Base-by-base conservation (phyloP, 2,113 vertebrate genomes). In the Vulpes ferrilata region DNA sequence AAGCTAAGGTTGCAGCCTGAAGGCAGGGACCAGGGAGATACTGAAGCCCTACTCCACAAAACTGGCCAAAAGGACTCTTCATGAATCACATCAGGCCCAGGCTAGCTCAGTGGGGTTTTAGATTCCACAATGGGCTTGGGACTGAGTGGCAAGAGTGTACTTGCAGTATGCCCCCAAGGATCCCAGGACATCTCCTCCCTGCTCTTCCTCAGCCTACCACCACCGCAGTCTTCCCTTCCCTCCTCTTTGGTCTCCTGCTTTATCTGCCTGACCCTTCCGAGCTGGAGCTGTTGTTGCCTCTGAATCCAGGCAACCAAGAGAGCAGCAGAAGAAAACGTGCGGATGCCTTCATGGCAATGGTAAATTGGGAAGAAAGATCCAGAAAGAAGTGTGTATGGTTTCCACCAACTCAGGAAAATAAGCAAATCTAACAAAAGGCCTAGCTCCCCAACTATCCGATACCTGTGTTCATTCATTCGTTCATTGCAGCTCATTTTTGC, bases 381-480 rank as follows among this genome's bases (percentile, higher is more conserved):
- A 94, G 55, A n/a, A 22, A 16, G 62, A 17, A 1, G 43, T 7
- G 1, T 15, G 64, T 32, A 3, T 10, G 19, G 4, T 69, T 38
- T 78, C 93, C 35, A 3, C 0, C 22, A 59, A 57, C 11, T 22
- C 11, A 65, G 60, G 65, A 13, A 57, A 59, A 88, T 7, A 32
- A 17, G 27, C 51, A 12, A 25, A 5, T 12, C 69, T 64, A 53
- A 93, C 48, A 84, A 55, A 90, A 87, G 65, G 32, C 73, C 64
- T 73, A 60, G 8, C 32, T 1, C 13, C 12, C 8, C 9, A 35
- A 1, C 0, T 11, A 32, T n/a, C 25, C 0, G 1, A 11, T 0
- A 43, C 32, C 0, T 0, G 5, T 22, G 11, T 17, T 11, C n/a
- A 38, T 2, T 13, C 23, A 22, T 25, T 7, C 2, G 9, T 35